Conservation (phyloP, 1,140 invertebrate genomes). For the Pollicipes pollicipes region DNA sequence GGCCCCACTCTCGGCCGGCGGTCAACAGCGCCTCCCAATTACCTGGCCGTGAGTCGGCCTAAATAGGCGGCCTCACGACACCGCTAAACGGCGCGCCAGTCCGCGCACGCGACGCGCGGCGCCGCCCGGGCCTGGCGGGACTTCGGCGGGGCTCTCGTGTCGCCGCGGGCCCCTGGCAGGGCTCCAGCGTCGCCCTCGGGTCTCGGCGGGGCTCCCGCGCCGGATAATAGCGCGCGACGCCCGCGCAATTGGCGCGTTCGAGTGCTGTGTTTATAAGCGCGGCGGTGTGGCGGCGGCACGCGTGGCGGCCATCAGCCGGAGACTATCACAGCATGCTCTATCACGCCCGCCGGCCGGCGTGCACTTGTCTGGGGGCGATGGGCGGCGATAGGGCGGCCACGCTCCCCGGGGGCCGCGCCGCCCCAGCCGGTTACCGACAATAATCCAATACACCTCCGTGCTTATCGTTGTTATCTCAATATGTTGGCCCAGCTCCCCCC, state of each 20-base stretch:
- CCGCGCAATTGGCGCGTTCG: too few relatives aligned
- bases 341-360: background rate
- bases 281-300: too few relatives aligned
- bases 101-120: background rate
- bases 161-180: too few relatives aligned
- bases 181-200: too few relatives aligned
- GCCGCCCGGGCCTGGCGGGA: background rate
- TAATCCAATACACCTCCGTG: background rate
- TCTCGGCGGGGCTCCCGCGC: too few relatives aligned
- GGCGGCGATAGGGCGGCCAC: background rate
- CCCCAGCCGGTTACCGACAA: background rate
- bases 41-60: too few relatives aligned
- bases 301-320: background rate
- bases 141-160: background rate
- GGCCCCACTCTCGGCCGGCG: too few relatives aligned
- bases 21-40: too few relatives aligned
- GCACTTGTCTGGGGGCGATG: background rate
- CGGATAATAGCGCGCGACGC: too few relatives aligned
- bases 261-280: background rate
- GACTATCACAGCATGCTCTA: background rate
- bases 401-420: too few relatives aligned
- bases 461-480: background rate
- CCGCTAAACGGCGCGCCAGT: too few relatives aligned
- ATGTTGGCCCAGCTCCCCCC: background rate
- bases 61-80: too few relatives aligned